phyloP scores from a whole-genome alignment of 2,888 invertebrate genomes.

The Nomada flava region DNA sequence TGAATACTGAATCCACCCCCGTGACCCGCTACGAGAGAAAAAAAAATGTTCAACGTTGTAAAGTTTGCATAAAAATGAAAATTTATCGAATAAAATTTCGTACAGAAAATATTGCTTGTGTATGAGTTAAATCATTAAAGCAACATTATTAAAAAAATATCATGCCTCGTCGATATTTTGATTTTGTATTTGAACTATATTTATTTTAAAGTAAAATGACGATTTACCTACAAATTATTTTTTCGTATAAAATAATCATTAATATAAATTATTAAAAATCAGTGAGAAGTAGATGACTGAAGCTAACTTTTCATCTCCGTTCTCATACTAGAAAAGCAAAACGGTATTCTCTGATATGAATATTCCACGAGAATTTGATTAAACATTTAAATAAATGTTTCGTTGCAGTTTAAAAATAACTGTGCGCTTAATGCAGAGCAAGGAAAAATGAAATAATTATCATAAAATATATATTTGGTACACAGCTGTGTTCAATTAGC shows the following conservation, averaged over 20 bases:
- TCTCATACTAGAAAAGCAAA: no score
- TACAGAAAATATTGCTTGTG: background rate
- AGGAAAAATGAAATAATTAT: background rate
- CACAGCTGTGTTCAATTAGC: background rate
- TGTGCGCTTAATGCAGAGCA: background rate
- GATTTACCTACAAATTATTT: no score
- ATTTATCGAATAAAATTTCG: background rate
- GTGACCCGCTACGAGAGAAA: conserved; percentile 66
- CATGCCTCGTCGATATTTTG: no score
- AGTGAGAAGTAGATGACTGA: no score
- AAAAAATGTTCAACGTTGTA: background rate
- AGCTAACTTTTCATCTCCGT: no score
- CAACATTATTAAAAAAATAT: background rate
- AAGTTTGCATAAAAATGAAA: background rate
- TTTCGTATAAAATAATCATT: no score
- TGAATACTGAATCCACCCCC: conserved; percentile 76
- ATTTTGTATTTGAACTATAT: no score
- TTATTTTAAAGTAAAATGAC: no score
- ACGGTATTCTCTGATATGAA: no score
- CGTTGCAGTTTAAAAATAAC: background rate
- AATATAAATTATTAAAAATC: no score
- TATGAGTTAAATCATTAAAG: background rate
- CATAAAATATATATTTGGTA: background rate
- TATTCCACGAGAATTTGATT: no score
- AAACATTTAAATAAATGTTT: background rate